These are phyloP conservation scores for Zosterops pallidus DNA, from an alignment of 2,113 vertebrate genomes.

Conservation along the genomic window DNA sequence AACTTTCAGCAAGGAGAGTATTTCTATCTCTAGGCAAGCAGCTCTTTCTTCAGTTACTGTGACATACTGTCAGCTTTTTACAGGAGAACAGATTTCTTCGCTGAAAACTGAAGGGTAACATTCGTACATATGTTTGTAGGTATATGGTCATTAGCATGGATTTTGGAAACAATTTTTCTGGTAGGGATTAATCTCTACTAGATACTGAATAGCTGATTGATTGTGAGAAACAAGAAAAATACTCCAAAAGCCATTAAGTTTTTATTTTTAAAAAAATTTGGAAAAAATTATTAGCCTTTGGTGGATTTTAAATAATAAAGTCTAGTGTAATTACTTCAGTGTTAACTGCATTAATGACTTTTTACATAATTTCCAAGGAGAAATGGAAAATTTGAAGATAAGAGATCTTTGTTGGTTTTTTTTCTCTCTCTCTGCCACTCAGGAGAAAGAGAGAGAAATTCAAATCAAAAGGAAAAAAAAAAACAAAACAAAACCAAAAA, in stretches of 20 bases:
- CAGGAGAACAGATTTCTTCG: background rate
- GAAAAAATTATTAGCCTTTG: accelerated
- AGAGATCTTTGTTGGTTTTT: background rate
- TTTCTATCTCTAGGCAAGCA: background rate
- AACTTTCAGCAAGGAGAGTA: background rate
- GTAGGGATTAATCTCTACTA: background rate
- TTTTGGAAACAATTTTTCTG: background rate
- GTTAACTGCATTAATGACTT: background rate
- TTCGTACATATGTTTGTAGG: background rate
- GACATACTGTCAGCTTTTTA: background rate
- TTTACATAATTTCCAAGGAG: background rate
- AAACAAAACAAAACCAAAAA: no score
- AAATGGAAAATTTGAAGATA: background rate
- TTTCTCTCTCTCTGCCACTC: background rate
- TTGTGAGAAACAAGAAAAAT: background rate
- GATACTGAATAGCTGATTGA: background rate
- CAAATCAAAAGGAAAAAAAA: background rate
- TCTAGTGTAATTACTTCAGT: background rate
- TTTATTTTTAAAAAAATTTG: background rate
- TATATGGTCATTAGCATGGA: background rate
- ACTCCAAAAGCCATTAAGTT: background rate
- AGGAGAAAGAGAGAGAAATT: background rate
- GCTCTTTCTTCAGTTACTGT: background rate
- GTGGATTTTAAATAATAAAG: background rate
- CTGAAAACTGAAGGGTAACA: background rate